Evolutionary conservation across 2,113 vertebrate genomes (phyloP).

Genomic region (Lucifuga dentata): DNA sequence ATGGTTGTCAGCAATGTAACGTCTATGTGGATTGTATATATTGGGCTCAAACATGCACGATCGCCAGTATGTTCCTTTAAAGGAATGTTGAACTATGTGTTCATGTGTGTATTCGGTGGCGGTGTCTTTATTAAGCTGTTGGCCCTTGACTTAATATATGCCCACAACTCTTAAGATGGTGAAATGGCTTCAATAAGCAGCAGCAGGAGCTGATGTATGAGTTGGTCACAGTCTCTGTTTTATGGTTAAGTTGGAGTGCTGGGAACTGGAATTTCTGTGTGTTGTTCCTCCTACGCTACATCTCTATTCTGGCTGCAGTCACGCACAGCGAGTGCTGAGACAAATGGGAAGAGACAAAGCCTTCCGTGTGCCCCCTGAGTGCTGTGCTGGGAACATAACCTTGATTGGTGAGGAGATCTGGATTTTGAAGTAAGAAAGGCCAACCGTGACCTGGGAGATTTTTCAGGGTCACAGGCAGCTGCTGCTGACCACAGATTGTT

Average conservation of each 20-base stretch:
- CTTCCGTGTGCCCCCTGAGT: slow-evolving; percentile 72
- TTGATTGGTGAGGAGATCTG: slow-evolving; percentile 72
- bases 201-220: slow-evolving; percentile 60
- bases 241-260: slow-evolving; percentile 42
- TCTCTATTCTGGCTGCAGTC: slow-evolving; percentile 67
- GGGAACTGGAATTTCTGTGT: slow-evolving; percentile 48
- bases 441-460: slow-evolving; percentile 56
- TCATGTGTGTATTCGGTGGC: not conserved
- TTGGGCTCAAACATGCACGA: too few relatives aligned
- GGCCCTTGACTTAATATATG: slow-evolving; percentile 32
- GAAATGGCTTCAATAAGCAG: slow-evolving; percentile 47
- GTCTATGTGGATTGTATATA: too few relatives aligned
- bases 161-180: slow-evolving; percentile 43
- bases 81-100: slow-evolving; percentile 33
- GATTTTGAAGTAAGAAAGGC: slow-evolving; percentile 59
- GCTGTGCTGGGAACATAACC: slow-evolving; percentile 68
- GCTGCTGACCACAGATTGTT: slow-evolving; percentile 52
- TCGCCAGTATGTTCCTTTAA: slow-evolving; percentile 46
- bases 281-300: slow-evolving; percentile 62
- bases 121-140: slow-evolving; percentile 42
- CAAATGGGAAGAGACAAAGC: slow-evolving; percentile 81
- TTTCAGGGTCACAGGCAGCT: slow-evolving; percentile 65
- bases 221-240: slow-evolving; percentile 48
- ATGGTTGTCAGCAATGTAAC: too few relatives aligned
- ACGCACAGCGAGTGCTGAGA: slow-evolving; percentile 69